Evolutionary conservation across 2,888 invertebrate species (phyloP), one percentile per base, ranked within the genome.

Genomic region (Pachymerium ferrugineum): DNA sequence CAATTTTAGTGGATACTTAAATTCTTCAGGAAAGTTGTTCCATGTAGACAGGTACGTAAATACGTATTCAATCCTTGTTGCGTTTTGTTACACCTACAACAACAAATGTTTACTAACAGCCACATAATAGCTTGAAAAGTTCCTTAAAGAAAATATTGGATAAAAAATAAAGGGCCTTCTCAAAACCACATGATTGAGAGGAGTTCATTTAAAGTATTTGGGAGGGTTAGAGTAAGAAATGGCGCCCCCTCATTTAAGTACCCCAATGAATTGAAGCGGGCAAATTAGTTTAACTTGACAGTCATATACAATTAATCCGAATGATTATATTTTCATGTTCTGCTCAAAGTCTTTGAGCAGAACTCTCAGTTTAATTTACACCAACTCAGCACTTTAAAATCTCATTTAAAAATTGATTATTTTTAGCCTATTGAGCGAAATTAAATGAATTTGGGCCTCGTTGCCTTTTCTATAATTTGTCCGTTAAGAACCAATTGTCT

Each of bases 361-460:
- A n/a, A n/a, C n/a, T 25, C 10, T 28, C 62, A 28, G 25, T 62
- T 62, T 62, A 62, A 62, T 62, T 62, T 28, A 1, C 62, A 28
- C 62, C 10, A 62, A n/a, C 28, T 62, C 62, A 62, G 28, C 62
- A 62, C 10, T 12, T 62, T 62, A 10, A 28, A 62, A 62, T 28
- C 28, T 62, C 25, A 62, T 62, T 62, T n/a, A 62, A 62, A 62
- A 62, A 28, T 10, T 25, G 25, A 62, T 25, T 62, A 25, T 22
- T 10, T 25, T 47, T 47, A 16, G 28, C 25, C 28, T n/a, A n/a
- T n/a, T n/a, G n/a, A n/a, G n/a, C n/a, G 3, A 62, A 62, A 62
- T n/a, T 62, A 62, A n/a, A 28, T 62, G 25, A 62, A 62, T 62
- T 62, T 62, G n/a, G n/a, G n/a, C n/a, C n/a, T n/a, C n/a, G n/a